These are phyloP conservation scores for Dryadula phaetusa DNA, from an alignment of 2,888 invertebrate species.

Conservation along the genomic window DNA sequence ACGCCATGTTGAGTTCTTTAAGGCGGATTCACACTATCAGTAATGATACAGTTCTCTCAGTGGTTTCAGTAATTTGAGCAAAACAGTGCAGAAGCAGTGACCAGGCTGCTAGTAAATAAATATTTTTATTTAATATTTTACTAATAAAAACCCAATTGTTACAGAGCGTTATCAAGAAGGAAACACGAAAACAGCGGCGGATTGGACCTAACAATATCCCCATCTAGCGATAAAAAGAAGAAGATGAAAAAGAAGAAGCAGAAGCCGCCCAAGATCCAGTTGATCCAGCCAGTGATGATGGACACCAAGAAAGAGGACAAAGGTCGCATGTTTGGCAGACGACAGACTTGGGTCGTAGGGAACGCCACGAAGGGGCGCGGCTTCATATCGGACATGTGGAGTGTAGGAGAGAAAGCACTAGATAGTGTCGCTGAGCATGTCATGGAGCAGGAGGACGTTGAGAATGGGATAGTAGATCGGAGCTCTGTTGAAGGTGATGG, in stretches of 20 bases:
- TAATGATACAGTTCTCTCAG: too few relatives aligned
- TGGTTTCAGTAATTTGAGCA: too few relatives aligned
- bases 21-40: too few relatives aligned
- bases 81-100: too few relatives aligned
- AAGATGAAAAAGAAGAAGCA: constrained; percentile 71
- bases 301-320: constrained; percentile 63
- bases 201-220: constrained; percentile 74
- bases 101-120: too few relatives aligned
- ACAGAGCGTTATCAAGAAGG: constrained; percentile 62
- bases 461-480: constrained; percentile 69
- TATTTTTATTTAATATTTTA: too few relatives aligned
- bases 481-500: constrained; percentile 67
- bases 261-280: constrained; percentile 73
- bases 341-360: constrained; percentile 73
- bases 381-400: constrained; percentile 63
- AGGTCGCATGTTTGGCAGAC: constrained; percentile 61
- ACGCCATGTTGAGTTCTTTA: too few relatives aligned
- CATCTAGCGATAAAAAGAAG: constrained; percentile 63
- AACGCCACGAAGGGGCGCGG: constrained; percentile 53
- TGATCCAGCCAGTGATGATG: constrained; percentile 67
- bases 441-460: constrained; percentile 63
- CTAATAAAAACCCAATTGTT: constrained; percentile 23
- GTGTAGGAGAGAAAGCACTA: constrained; percentile 64
- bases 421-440: constrained; percentile 72
- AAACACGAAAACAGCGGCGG: constrained; percentile 67